Conservation (phyloP, 2,797 vertebrate species). For the Neoniphon sammara region DNA sequence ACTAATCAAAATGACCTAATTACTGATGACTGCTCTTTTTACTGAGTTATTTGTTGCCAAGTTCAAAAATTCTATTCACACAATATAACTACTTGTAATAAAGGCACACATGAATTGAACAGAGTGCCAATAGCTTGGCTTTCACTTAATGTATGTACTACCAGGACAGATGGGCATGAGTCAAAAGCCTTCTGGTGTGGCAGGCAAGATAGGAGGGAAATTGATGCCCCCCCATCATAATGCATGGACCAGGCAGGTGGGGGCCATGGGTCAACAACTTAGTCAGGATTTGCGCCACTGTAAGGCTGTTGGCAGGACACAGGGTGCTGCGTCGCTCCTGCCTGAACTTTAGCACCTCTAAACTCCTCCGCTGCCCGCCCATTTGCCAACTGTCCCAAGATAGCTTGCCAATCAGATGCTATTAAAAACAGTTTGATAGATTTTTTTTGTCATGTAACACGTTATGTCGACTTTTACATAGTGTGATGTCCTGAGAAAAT, state of each 20-base stretch:
- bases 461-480: slow-evolving; percentile 59
- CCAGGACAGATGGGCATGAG: slow-evolving; percentile 86
- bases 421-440: slow-evolving; percentile 77
- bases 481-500: slow-evolving; percentile 49
- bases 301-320: slow-evolving; percentile 82
- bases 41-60: slow-evolving; percentile 55
- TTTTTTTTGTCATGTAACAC: slow-evolving; percentile 54
- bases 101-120: slow-evolving; percentile 68
- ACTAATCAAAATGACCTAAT: slow-evolving; percentile 40
- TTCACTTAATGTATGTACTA: slow-evolving; percentile 80
- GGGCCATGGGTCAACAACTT: slow-evolving; percentile 84
- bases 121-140: slow-evolving; percentile 77
- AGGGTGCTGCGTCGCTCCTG: slow-evolving; percentile 81
- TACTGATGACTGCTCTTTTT: slow-evolving; percentile 17
- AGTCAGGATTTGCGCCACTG: slow-evolving; percentile 82
- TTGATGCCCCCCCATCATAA: slow-evolving; percentile 69
- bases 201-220: slow-evolving; percentile 73
- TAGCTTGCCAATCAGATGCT: slow-evolving; percentile 84
- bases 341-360: slow-evolving; percentile 86
- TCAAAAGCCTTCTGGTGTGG: slow-evolving; percentile 86
- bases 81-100: slow-evolving; percentile 46
- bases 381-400: slow-evolving; percentile 86
- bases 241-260: slow-evolving; percentile 82
- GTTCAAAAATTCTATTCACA: slow-evolving; percentile 66
- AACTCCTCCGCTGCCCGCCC: slow-evolving; percentile 85